phyloP scores from a whole-genome alignment of 2,797 vertebrate species.

The Bryconaethiops microstoma region DNA sequence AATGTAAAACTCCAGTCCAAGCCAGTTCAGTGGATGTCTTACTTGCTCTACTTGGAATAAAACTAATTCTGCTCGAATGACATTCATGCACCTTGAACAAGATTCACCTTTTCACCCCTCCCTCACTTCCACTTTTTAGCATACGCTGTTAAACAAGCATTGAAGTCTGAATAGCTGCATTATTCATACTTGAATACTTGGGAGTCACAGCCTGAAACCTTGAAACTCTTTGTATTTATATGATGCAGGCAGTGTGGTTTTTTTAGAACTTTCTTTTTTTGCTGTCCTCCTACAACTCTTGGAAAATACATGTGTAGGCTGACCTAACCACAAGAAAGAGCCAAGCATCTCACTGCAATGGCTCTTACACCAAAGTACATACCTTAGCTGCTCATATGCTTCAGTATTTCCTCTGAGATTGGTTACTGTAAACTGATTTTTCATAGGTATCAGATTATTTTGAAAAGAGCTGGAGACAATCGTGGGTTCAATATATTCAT shows the following conservation, averaged over 20 bases:
- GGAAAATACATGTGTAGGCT: not conserved
- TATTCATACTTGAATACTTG: not conserved
- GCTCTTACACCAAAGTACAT: not conserved
- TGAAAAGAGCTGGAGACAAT: no score
- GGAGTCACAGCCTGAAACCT: conserved; percentile 7
- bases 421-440: not conserved
- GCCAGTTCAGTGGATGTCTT: not conserved
- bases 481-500: no score
- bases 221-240: conserved; percentile 2
- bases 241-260: not conserved
- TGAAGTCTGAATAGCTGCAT: not conserved
- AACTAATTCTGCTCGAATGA: not conserved
- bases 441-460: no score
- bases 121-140: not conserved
- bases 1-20: not conserved
- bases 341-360: not conserved
- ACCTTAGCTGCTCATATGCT: not conserved
- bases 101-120: not conserved
- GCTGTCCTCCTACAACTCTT: not conserved
- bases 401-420: not conserved
- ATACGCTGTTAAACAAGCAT: not conserved
- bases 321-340: conserved; percentile 11
- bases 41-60: not conserved
- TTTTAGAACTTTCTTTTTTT: not conserved
- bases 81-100: not conserved